Base-by-base conservation (phyloP, 2,113 vertebrate genomes). In the Dromaius novaehollandiae region DNA sequence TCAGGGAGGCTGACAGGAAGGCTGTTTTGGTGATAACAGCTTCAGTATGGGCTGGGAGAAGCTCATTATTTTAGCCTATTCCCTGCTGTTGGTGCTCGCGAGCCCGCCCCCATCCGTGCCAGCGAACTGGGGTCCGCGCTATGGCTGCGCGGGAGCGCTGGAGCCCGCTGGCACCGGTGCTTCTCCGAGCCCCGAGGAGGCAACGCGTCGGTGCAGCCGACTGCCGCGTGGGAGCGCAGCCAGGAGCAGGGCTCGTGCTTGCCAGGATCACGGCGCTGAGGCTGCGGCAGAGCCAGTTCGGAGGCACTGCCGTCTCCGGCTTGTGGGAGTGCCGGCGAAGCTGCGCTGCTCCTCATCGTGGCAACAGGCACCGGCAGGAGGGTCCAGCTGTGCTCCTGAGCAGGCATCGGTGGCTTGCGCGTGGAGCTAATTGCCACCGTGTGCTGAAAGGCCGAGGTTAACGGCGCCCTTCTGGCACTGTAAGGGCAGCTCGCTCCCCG, bases 261-360 rank as follows among this genome's bases (percentile, higher is more conserved):
- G 86, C 48, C 79, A 55, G 42, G 34, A 55, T 20, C 56, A 38
- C 17, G 22, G 74, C 18, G 55, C 80, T 36, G 63, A 48, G 48
- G 38, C 66, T 2, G 3, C 2, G 0, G 50, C 4, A 1, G 63
- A 76, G 61, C 36, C 0, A 0, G 21, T 0, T n/a, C 83, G 42
- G 65, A 90, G 86, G 22, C 1, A 0, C 77, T 71, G 51, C 65
- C 2, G 0, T 71, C 44, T 61, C 73, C 55, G 65, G 7, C 26
- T 56, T 26, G 36, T 22, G 20, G 66, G 40, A 83, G 18, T 34
- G n/a, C 20, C 11, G 56, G 48, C 58, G 74, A 40, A 86, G 71
- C 85, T 4, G 0, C 51, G 36, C 46, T 71, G 61, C 70, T 65
- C 46, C 46, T 20, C 30, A 66, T 21, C 5, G 53, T 58, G 58